A percentile compares a stretch with the other conserved stretches of the same genome.
Evolutionary conservation across 2,888 invertebrate species (phyloP).

Genomic region (Ganaspis brasiliensis): DNA sequence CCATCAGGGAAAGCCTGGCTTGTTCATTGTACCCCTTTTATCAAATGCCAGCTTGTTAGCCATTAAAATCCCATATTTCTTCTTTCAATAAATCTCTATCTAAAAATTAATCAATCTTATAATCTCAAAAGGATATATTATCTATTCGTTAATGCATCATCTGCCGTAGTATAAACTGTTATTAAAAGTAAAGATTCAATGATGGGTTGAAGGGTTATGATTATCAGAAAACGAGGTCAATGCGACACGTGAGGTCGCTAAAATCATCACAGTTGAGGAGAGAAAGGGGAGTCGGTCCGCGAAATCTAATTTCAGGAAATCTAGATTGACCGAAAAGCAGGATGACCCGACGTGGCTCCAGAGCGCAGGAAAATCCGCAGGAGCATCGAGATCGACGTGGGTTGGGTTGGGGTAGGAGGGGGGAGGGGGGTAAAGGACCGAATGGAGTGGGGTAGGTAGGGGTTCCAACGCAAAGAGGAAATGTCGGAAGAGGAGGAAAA

Average conservation of each 20-base stretch:
- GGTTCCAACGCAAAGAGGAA: slow-evolving; percentile 50
- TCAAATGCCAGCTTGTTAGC: too few relatives aligned
- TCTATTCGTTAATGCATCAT: too few relatives aligned
- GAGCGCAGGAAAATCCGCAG: slow-evolving; percentile 66
- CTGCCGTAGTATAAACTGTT: too few relatives aligned
- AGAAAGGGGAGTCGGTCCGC: background rate
- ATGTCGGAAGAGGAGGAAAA: background rate
- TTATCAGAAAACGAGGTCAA: slow-evolving; percentile 20
- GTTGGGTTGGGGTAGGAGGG: slow-evolving; percentile 45
- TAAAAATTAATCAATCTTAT: too few relatives aligned
- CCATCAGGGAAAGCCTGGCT: too few relatives aligned
- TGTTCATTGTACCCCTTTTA: too few relatives aligned
- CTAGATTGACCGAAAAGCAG: slow-evolving; percentile 33
- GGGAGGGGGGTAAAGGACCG: slow-evolving; percentile 50
- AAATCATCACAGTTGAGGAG: background rate
- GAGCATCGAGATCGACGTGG: slow-evolving; percentile 53
- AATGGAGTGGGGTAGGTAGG: slow-evolving; percentile 51
- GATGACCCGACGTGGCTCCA: slow-evolving; percentile 32
- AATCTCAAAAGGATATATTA: background rate
- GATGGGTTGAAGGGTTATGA: background rate
- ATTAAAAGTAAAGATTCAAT: too few relatives aligned
- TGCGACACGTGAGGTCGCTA: background rate
- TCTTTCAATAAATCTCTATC: too few relatives aligned
- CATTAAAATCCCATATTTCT: too few relatives aligned
- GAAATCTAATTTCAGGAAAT: slow-evolving; percentile 61